Evolutionary conservation across 1,140 invertebrate species (phyloP), one percentile per base, ranked within the genome.

Genomic region (Rhyacophila brunnea): DNA sequence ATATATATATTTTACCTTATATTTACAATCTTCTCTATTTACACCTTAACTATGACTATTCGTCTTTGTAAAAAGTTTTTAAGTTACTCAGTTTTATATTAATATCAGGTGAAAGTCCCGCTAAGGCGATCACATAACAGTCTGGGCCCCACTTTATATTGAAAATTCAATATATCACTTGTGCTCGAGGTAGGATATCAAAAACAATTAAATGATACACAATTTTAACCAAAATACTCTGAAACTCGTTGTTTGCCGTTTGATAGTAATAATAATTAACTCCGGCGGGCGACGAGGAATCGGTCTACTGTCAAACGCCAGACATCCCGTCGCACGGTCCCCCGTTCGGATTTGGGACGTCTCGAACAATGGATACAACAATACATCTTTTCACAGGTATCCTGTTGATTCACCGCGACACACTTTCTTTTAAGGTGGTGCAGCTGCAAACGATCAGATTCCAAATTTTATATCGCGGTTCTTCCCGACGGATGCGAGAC

Each of bases 1-100:
- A 64, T n/a, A 45, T 50, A 61, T 47, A 48, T 58, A 42, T 48
- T 32, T 50, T 53, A 56, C 45, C 55, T 50, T 53, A 47, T 62
- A 63, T 64, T 40, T 64, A 59, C 62, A 64, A 20, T 45, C 28
- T 58, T 56, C 23, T 34, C 38, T 64, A 64, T 64, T 51, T 64
- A 64, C 62, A 64, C 56, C 62, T 59, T 58, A 58, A 51, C 36
- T 64, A 59, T 58, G 62, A 64, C 62, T 60, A 63, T 63, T 44
- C 60, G 60, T 63, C 60, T 62, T 62, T 61, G 59, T 56, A 61
- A 61, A 61, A 61, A 46, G 59, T 56, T 49, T 44, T 14, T 28
- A 28, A 49, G 11, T 36, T 23, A 28, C 35, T 58, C 56, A 58
- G 56, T 55, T 55, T 28, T 55, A 46, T 51, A 19, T 18, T 58